Evolutionary conservation across 2,113 vertebrate genomes (phyloP).

Genomic region (Lota lota): DNA sequence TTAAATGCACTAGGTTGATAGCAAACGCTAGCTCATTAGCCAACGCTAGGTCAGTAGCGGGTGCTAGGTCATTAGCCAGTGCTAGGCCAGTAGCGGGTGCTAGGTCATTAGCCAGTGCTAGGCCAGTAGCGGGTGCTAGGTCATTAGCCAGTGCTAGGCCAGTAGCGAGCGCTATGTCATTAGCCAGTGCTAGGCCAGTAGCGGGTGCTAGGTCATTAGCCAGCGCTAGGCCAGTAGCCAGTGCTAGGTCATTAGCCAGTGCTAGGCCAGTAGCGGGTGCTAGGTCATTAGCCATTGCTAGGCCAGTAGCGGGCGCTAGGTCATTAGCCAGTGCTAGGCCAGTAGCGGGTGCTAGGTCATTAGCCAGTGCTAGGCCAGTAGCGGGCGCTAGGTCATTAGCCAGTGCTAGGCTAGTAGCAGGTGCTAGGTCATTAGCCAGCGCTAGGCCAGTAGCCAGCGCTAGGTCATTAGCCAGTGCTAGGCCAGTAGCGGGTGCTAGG

Average conservation of each 20-base stretch:
- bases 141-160: constrained; percentile 25
- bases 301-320: constrained; percentile 36
- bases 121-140: constrained; percentile 55
- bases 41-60: no score
- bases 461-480: constrained; percentile 33
- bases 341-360: no score
- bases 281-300: constrained; percentile 20
- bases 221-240: no score
- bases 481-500: constrained; percentile 55
- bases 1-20: no score
- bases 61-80: constrained; percentile 17
- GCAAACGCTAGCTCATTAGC: no score
- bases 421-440: constrained; percentile 17
- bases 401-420: no score
- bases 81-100: constrained; percentile 52
- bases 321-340: constrained; percentile 36
- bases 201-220: no score
- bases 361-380: no score
- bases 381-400: no score
- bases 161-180: constrained; percentile 39
- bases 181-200: constrained; percentile 25
- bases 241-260: constrained; percentile 19
- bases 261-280: constrained; percentile 56
- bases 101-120: constrained; percentile 33
- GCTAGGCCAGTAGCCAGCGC: constrained; percentile 52